Base-by-base conservation (phyloP, 1,140 invertebrate species). In the Drosophila dunni region DNA sequence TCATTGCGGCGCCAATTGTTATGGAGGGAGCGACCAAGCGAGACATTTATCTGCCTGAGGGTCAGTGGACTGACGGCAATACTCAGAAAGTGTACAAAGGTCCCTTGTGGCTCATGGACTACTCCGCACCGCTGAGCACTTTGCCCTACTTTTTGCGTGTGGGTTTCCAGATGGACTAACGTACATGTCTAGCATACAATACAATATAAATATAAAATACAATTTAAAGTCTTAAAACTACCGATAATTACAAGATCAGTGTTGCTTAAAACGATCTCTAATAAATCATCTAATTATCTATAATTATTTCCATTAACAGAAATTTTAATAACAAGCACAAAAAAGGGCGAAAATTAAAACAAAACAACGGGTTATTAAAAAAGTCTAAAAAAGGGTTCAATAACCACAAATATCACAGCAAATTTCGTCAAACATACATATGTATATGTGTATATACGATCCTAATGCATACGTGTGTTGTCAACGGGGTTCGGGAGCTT, bases 1-100 rank as follows among this genome's bases (percentile, higher is more conserved):
- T 97, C n/a, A 92, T 98, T n/a, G 96, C 97, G 0, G 97, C 97
- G 0, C 97, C 97, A 3, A 94, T 98, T 0, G 79, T 98, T 8
- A 93, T 94, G 10, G 93, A 96, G 92, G 95, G 95, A 0, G 94
- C 94, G 0, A 91, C 83, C 2, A 90, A 91, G 9, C 93, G 97
- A 8, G 94, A 97, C 79, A 94, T 98, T 45, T 98, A 97, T 91
- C 92, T 98, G 6, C 97, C 97, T 0, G 78, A 67, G 3, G 97
- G 97, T 1, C 85, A 79, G 8, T 97, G 97, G 97, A 89, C 78
- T n/a, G 94, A 95, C 80, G 93, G 92, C 20, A 95, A 93, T 34
- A 81, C 91, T 2, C 76, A 91, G 9, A 75, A 66, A 1, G 79
- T 92, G 0, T 93, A 94, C 51, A 84, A 75, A 9, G 96, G 97